These are phyloP conservation scores for Zenarchopterus dispar DNA, from an alignment of 2,797 vertebrate genomes.

Conservation along the genomic window DNA sequence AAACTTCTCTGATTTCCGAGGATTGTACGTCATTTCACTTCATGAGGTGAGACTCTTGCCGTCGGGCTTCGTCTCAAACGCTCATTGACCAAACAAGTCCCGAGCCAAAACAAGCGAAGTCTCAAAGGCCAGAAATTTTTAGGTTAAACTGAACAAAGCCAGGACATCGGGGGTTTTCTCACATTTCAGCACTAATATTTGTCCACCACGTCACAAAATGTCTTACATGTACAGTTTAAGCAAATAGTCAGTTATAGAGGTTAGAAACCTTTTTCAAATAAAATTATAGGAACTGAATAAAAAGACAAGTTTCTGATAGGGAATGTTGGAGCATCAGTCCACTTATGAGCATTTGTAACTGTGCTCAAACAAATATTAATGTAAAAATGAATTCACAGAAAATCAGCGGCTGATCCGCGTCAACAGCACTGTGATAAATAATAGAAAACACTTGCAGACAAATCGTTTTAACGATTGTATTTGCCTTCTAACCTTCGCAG, in stretches of 20 bases:
- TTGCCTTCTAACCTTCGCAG: slow-evolving; percentile 23
- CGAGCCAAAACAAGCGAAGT: background rate
- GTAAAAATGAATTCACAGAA: slow-evolving; percentile 9
- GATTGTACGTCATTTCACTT: no score
- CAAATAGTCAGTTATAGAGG: no score
- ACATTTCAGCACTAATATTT: slow-evolving; percentile 6
- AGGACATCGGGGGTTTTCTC: background rate
- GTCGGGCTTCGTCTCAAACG: background rate
- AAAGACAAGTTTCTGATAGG: no score
- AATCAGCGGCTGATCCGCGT: slow-evolving; percentile 43
- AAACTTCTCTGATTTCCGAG: no score
- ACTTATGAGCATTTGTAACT: background rate
- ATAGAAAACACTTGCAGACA: slow-evolving; percentile 34
- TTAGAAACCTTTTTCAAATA: no score
- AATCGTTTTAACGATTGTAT: slow-evolving; percentile 28
- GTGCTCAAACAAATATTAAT: background rate
- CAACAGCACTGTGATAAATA: slow-evolving; percentile 23
- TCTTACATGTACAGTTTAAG: background rate
- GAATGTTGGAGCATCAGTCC: background rate
- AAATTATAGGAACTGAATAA: no score
- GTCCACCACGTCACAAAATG: slow-evolving; percentile 4
- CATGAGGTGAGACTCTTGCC: background rate
- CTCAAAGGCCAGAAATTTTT: background rate
- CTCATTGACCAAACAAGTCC: background rate
- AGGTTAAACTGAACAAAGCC: background rate